Percentiles rank a stretch among this genome's conserved stretches.
Evolutionary conservation across 2,113 vertebrate genomes (phyloP).

Genomic region (Sus scrofa): T2T-Sscrofa CM000818.6:56908001-56908500

Average conservation of each 20-base stretch:
- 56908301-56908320: no score
- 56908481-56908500: no score
- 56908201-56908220: constrained; percentile 86
- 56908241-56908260: neutral
- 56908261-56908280: neutral
- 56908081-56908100: constrained; percentile 77
- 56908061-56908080: constrained; percentile 86
- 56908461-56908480: no score
- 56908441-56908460: no score
- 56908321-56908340: no score
- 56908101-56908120: constrained; percentile 60
- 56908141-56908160: constrained; percentile 64
- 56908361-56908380: no score
- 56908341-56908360: no score
- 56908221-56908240: neutral
- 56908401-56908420: no score
- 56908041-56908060: constrained; percentile 94
- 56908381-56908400: no score
- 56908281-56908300: neutral
- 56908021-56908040: constrained; percentile 95
- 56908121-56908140: constrained; percentile 25
- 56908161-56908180: constrained; percentile 71
- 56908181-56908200: constrained; percentile 94
- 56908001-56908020: constrained; percentile 91
- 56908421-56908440: no score